phyloP scores from a whole-genome alignment of 1,140 invertebrate species.

The Caenorhabditis inopinata region DNA sequence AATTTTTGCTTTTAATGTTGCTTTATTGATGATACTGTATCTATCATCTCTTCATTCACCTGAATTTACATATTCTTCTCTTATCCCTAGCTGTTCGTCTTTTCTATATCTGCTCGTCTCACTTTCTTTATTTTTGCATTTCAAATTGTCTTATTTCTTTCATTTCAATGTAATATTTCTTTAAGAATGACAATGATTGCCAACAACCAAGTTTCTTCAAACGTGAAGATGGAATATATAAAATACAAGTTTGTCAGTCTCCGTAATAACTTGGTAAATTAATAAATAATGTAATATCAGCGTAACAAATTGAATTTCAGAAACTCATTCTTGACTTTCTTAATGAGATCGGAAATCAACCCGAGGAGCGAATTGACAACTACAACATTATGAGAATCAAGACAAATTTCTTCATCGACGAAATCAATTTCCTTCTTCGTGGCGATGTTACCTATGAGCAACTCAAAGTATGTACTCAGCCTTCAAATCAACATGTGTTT shows the following conservation, averaged over 20 bases:
- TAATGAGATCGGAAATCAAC: background rate
- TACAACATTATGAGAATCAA: constrained; percentile 7
- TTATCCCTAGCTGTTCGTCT: too few relatives aligned
- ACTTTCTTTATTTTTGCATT: too few relatives aligned
- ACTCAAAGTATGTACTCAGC: background rate
- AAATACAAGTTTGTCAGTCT: background rate
- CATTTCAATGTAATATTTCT: too few relatives aligned
- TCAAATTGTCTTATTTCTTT: too few relatives aligned
- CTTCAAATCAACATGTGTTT: too few relatives aligned
- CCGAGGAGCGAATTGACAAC: background rate
- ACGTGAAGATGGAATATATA: background rate
- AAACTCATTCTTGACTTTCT: background rate
- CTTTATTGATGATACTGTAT: too few relatives aligned
- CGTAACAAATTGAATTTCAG: background rate
- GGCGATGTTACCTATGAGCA: background rate
- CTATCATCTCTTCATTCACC: too few relatives aligned
- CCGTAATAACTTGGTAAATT: background rate
- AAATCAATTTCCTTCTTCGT: background rate
- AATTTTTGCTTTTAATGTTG: too few relatives aligned
- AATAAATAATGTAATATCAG: background rate
- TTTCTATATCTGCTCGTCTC: too few relatives aligned
- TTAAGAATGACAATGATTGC: background rate
- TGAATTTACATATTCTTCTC: too few relatives aligned
- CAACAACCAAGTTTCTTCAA: background rate
- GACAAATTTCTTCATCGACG: constrained; percentile 14